Evolutionary conservation across 2,888 invertebrate species (phyloP).

Genomic region (Clostera curtula): DNA sequence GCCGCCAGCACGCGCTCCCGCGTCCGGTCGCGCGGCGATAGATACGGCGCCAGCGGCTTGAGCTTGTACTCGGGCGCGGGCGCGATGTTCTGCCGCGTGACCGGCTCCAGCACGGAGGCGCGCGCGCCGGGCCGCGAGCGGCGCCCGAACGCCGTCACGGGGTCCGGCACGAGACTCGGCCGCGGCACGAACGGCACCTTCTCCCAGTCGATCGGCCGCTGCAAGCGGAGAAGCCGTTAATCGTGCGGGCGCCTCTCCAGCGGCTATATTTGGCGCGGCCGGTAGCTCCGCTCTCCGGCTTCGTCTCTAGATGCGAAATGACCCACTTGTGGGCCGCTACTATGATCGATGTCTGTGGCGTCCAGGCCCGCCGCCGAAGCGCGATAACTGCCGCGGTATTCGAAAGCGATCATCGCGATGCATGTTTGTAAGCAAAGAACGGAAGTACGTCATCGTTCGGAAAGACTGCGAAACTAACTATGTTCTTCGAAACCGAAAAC

Average conservation of each 20-base stretch:
- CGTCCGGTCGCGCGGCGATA: conserved; percentile 79
- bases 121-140: conserved; percentile 70
- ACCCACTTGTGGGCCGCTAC: conserved; percentile 57
- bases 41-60: conserved; percentile 79
- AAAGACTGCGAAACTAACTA: conserved; percentile 27
- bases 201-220: conserved; percentile 89
- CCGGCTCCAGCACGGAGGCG: conserved; percentile 66
- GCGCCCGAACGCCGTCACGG: conserved; percentile 88
- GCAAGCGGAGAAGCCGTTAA: conserved; percentile 77
- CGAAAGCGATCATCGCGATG: conserved; percentile 33
- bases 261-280: conserved; percentile 76
- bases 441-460: conserved; percentile 32
- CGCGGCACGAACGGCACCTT: conserved; percentile 91
- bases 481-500: conserved; percentile 21
- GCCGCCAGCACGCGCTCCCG: conserved; percentile 76
- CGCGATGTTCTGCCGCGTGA: conserved; percentile 77
- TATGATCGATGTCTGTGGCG: conserved; percentile 26
- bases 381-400: conserved; percentile 15
- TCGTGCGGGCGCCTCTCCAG: conserved; percentile 66
- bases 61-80: conserved; percentile 75
- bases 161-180: conserved; percentile 88
- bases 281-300: conserved; percentile 62
- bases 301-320: conserved; percentile 52
- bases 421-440: conserved; percentile 54
- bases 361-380: conserved; percentile 18